A percentile compares a stretch with the other conserved stretches of the same genome.
Conservation (phyloP, 1,140 invertebrate species). For the Drosophila seguyi region DNA sequence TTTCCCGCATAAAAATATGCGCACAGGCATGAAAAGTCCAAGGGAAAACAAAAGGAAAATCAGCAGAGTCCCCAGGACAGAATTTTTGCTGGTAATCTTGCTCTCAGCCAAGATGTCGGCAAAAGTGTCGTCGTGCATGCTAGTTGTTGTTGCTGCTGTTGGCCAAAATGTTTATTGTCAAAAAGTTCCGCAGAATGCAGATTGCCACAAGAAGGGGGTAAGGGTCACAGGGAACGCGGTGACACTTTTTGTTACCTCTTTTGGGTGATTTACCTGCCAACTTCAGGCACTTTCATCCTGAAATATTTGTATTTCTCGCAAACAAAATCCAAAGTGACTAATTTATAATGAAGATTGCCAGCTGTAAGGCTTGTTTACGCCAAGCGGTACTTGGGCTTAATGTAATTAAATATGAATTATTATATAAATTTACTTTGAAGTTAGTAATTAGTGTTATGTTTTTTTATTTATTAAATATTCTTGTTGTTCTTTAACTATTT, state of each 20-base stretch:
- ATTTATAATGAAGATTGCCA: neutral
- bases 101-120: constrained; percentile 46
- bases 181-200: constrained; percentile 49
- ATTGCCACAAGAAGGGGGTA: constrained; percentile 5
- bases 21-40: constrained; percentile 50
- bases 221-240: neutral
- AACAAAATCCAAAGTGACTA: constrained; percentile 7
- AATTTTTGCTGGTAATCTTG: constrained; percentile 42
- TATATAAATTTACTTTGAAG: neutral
- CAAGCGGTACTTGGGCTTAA: neutral
- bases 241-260: neutral
- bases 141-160: constrained; percentile 28
- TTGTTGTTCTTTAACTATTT: neutral
- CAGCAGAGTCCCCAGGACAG: constrained; percentile 22
- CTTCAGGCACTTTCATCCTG: neutral
- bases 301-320: constrained; percentile 6
- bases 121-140: constrained; percentile 52
- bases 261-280: neutral
- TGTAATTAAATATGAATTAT: neutral
- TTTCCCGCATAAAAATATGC: constrained; percentile 58
- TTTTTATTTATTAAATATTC: neutral
- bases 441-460: too few species aligned
- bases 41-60: constrained; percentile 42
- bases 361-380: neutral
- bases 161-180: constrained; percentile 74